Conservation (phyloP, 2,113 vertebrate genomes). For the Tragelaphus buxtoni region DNA sequence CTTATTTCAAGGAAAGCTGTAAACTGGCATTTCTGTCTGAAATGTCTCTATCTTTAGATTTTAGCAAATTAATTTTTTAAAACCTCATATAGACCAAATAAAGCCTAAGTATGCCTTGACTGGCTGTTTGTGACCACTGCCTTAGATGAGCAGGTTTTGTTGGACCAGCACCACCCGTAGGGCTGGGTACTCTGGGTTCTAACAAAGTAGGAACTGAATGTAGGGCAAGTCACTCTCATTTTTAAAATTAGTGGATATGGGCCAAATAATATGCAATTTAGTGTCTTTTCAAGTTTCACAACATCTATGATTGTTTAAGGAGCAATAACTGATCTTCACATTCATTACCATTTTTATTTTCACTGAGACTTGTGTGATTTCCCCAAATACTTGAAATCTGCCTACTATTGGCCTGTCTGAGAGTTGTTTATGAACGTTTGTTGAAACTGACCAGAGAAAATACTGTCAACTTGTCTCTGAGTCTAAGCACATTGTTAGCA, state of each 20-base stretch:
- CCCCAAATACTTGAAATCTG: constrained; percentile 55
- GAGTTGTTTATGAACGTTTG: constrained; percentile 67
- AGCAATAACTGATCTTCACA: not conserved
- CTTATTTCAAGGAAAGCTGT: not conserved
- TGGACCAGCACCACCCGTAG: not conserved
- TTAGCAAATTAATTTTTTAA: not conserved
- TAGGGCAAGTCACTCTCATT: not conserved
- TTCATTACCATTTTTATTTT: constrained; percentile 55
- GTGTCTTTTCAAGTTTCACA: not conserved
- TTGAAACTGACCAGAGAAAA: constrained; percentile 68
- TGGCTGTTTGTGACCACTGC: not conserved
- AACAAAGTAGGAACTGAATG: not conserved
- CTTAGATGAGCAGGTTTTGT: not conserved
- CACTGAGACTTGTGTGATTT: not conserved
- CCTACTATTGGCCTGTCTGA: constrained; percentile 41
- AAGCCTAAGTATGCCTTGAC: not conserved
- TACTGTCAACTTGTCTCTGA: constrained; percentile 64
- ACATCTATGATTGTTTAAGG: not conserved
- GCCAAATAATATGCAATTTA: not conserved
- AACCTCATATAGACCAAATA: not conserved
- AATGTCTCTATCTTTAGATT: not conserved
- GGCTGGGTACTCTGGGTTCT: not conserved
- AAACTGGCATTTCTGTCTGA: not conserved
- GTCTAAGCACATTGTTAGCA: constrained; percentile 37
- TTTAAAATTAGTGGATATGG: not conserved